Percentiles rank a stretch among this genome's conserved stretches.
These are phyloP conservation scores for Calonectris borealis DNA, from an alignment of 2,113 vertebrate species.

Conservation along the genomic window DNA sequence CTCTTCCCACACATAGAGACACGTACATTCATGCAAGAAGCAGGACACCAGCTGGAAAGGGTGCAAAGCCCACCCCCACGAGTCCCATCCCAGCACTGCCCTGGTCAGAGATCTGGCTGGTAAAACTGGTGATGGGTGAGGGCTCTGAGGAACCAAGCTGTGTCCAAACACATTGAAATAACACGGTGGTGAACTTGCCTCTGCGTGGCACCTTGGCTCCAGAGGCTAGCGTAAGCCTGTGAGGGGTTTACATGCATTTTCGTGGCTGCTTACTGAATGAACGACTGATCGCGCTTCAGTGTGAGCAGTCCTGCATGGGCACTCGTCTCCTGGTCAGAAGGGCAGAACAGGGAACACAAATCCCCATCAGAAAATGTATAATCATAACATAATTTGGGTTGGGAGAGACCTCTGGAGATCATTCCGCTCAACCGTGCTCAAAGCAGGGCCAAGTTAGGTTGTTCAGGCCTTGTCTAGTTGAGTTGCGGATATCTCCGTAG, in stretches of 20 bases:
- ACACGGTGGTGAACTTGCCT: too few relatives aligned
- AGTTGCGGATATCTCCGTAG: background rate
- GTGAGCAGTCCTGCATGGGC: background rate
- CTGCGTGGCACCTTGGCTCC: background rate
- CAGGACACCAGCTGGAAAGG: too few relatives aligned
- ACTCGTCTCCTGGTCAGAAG: background rate
- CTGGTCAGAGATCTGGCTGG: too few relatives aligned
- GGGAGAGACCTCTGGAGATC: background rate
- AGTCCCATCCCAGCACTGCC: too few relatives aligned
- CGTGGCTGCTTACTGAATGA: background rate
- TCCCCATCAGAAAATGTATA: background rate
- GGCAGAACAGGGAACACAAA: background rate
- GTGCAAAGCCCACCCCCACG: too few relatives aligned
- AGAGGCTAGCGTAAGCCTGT: background rate
- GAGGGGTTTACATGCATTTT: background rate
- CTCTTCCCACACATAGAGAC: too few relatives aligned
- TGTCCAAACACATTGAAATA: too few relatives aligned
- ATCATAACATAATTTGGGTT: background rate
- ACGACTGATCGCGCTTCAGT: background rate
- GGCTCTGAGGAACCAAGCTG: too few relatives aligned
- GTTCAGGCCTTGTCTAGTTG: background rate
- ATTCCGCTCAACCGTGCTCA: background rate
- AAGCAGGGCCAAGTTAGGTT: background rate
- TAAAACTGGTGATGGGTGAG: too few relatives aligned
- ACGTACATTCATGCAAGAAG: too few relatives aligned